A percentile compares a stretch with the other conserved stretches of the same genome.
These are phyloP conservation scores for Tenthredo livida DNA, from an alignment of 2,888 invertebrate species.

Conservation along the genomic window DNA sequence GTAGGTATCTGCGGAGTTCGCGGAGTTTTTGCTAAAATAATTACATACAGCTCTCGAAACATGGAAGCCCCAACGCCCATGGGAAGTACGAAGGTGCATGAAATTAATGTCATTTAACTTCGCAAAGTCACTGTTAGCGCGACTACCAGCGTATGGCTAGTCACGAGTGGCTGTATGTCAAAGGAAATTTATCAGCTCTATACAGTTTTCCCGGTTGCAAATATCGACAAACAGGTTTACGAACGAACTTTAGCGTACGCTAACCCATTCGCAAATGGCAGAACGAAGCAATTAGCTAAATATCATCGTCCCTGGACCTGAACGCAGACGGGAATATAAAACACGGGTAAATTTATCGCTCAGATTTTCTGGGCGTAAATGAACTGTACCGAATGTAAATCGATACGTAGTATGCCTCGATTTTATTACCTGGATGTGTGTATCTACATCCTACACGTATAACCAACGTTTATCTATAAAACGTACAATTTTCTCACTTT, in stretches of 20 bases:
- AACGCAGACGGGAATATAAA: background rate
- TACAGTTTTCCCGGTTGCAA: background rate
- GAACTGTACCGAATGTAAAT: background rate
- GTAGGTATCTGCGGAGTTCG: background rate
- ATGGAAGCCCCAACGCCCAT: background rate
- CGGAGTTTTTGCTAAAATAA: slow-evolving; percentile 9
- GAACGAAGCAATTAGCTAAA: slow-evolving; percentile 1
- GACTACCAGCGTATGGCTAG: background rate
- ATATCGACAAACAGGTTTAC: background rate
- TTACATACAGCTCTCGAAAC: background rate
- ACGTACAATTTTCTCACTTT: background rate
- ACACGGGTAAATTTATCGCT: background rate
- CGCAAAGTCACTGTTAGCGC: background rate
- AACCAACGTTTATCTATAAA: background rate
- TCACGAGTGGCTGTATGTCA: background rate
- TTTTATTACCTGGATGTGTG: background rate
- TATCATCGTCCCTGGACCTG: background rate
- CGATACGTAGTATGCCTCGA: background rate
- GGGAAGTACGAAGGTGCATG: slow-evolving; percentile 8
- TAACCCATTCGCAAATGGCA: background rate
- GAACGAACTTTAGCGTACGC: background rate
- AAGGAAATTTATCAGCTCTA: slow-evolving; percentile 14
- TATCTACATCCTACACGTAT: background rate
- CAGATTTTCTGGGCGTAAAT: background rate
- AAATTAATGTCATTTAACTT: slow-evolving; percentile 44